Evolutionary conservation across 2,797 vertebrate species (phyloP).

Genomic region (Myripristis jacobus): DNA sequence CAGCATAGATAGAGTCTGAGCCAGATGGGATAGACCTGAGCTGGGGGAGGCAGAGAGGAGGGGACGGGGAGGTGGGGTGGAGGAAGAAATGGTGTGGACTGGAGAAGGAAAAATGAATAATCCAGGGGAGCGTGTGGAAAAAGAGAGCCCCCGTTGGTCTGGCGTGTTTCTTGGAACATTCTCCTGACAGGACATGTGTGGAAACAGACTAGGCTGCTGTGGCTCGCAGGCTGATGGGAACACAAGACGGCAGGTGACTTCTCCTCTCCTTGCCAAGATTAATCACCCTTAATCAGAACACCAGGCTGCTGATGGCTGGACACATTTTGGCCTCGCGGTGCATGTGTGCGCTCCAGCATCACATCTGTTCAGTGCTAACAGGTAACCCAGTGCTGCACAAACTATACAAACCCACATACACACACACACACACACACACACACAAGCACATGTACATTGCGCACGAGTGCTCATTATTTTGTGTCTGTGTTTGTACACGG

Average conservation of each 20-base stretch:
- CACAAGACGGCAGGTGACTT: conserved; percentile 78
- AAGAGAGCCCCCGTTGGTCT: conserved; percentile 74
- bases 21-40: conserved; percentile 49
- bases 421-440: conserved; percentile 13
- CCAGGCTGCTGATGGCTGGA: conserved; percentile 56
- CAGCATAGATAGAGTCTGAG: conserved; percentile 22
- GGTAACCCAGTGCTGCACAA: conserved; percentile 21
- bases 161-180: conserved; percentile 77
- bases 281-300: conserved; percentile 71
- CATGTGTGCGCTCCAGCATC: conserved; percentile 27
- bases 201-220: conserved; percentile 65
- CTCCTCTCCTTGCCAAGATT: conserved; percentile 65
- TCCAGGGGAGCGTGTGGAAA: conserved; percentile 69
- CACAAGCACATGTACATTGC: background rate
- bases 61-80: conserved; percentile 8
- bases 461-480: conserved; percentile 17
- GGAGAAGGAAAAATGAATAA: conserved; percentile 62
- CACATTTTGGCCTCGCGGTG: conserved; percentile 46
- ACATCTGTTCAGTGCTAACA: conserved; percentile 28
- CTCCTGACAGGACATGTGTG: conserved; percentile 70
- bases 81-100: conserved; percentile 22
- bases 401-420: conserved; percentile 1
- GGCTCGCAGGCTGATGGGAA: conserved; percentile 70
- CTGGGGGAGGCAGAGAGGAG: conserved; percentile 15
- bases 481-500: background rate